Percentiles rank a stretch among this genome's conserved stretches.
phyloP scores from a whole-genome alignment of 2,797 vertebrate species.

The Gorsachius magnificus region DNA sequence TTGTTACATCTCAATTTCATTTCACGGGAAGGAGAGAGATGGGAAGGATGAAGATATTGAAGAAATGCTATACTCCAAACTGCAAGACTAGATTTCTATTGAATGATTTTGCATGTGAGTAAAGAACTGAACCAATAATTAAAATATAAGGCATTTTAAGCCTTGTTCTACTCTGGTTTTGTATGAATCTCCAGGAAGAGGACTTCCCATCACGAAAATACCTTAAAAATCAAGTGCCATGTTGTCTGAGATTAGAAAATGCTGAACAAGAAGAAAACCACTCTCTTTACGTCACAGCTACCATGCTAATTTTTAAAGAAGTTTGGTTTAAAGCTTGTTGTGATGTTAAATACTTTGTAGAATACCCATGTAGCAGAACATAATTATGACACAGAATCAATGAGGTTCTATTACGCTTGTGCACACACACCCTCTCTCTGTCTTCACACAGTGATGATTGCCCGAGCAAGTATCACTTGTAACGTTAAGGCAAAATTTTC shows the following conservation, averaged over 20 bases:
- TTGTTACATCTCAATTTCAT: not conserved
- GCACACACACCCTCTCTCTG: not conserved
- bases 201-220: not conserved
- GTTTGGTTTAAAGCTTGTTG: not conserved
- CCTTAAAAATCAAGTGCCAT: not conserved
- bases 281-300: not conserved
- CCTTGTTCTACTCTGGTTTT: not conserved
- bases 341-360: not conserved
- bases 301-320: not conserved
- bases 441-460: not conserved
- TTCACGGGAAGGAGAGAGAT: not conserved
- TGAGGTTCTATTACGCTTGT: not conserved
- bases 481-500: not conserved
- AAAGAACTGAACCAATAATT: not conserved
- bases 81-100: not conserved
- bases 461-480: not conserved
- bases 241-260: not conserved
- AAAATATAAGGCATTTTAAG: not conserved
- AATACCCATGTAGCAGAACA: not conserved
- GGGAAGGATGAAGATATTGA: not conserved
- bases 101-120: not conserved
- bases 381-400: not conserved
- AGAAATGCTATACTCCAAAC: not conserved
- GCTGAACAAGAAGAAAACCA: not conserved
- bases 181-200: not conserved